phyloP scores from a whole-genome alignment of 2,797 vertebrate species.

The Ceyx erithaca region DNA sequence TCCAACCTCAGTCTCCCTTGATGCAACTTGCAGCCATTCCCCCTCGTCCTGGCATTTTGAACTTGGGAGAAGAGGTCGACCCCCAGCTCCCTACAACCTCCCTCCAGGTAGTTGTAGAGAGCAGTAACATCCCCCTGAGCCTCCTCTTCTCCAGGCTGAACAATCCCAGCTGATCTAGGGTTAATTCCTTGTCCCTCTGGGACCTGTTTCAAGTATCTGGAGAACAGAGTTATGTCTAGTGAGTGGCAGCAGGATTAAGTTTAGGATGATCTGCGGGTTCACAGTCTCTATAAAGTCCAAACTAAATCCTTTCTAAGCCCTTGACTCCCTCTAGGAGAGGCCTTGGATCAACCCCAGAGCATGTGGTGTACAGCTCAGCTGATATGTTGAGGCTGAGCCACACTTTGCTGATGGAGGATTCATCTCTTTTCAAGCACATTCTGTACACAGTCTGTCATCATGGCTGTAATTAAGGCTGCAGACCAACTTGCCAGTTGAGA shows the following conservation, averaged over 20 bases:
- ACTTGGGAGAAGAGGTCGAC: no score
- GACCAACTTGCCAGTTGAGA: background rate
- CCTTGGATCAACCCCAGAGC: background rate
- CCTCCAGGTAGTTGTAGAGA: no score
- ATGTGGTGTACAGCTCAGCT: background rate
- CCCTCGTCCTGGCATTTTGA: no score
- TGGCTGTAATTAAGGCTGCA: background rate
- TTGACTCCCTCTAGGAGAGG: background rate
- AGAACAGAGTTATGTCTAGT: background rate
- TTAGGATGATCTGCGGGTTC: background rate
- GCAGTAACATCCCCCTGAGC: no score
- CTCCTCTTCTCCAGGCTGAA: no score
- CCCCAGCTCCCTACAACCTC: no score
- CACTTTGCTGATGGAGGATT: slow-evolving; percentile 4
- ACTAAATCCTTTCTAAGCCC: slow-evolving; percentile 34
- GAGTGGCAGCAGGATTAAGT: slow-evolving; percentile 9
- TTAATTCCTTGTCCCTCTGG: slow-evolving; percentile 6
- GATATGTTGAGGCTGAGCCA: background rate
- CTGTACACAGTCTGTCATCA: background rate
- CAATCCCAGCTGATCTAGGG: background rate
- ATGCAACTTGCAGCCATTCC: no score
- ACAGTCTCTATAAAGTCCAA: background rate
- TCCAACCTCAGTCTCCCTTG: no score
- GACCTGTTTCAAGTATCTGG: background rate
- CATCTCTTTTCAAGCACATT: background rate